A percentile compares a stretch with the other conserved stretches of the same genome.
phyloP scores from a whole-genome alignment of 2,888 invertebrate genomes.

The Lithophane socia region DNA sequence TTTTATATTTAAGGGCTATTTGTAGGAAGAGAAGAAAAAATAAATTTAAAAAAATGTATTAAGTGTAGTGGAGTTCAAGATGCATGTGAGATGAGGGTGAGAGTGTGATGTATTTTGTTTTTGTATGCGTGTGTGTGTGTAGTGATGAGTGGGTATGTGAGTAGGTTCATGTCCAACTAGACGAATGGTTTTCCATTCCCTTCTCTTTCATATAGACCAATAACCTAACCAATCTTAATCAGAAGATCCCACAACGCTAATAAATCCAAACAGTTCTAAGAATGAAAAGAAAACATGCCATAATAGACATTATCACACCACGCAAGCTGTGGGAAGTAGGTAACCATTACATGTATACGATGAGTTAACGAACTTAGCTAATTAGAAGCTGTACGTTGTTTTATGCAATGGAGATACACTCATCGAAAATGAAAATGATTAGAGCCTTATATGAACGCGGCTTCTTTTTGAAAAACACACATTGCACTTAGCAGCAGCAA shows the following conservation, averaged over 20 bases:
- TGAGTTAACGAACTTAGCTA: slow-evolving; percentile 37
- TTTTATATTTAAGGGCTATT: too few species aligned
- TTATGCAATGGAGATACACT: slow-evolving; percentile 29
- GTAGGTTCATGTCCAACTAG: too few species aligned
- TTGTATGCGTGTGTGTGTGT: too few species aligned
- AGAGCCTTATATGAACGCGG: slow-evolving; percentile 13
- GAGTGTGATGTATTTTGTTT: too few species aligned
- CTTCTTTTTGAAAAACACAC: not conserved
- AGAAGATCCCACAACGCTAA: slow-evolving; percentile 25
- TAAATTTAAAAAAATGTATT: too few species aligned
- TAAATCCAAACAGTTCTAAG: slow-evolving; percentile 38
- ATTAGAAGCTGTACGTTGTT: slow-evolving; percentile 26
- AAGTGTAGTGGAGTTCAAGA: too few species aligned
- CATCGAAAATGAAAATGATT: slow-evolving; percentile 26
- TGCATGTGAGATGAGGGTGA: too few species aligned
- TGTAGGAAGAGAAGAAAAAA: too few species aligned
- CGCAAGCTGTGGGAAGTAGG: slow-evolving; percentile 40
- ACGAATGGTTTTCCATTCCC: too few species aligned
- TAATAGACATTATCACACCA: slow-evolving; percentile 38
- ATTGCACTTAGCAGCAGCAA: not conserved
- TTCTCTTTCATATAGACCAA: not conserved
- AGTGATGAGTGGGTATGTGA: too few species aligned
- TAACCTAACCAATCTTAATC: slow-evolving; percentile 5
- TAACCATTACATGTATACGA: slow-evolving; percentile 36
- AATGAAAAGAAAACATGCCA: slow-evolving; percentile 40